Evolutionary conservation across 2,113 vertebrate species (phyloP).

Genomic region (Urocolius indicus): DNA sequence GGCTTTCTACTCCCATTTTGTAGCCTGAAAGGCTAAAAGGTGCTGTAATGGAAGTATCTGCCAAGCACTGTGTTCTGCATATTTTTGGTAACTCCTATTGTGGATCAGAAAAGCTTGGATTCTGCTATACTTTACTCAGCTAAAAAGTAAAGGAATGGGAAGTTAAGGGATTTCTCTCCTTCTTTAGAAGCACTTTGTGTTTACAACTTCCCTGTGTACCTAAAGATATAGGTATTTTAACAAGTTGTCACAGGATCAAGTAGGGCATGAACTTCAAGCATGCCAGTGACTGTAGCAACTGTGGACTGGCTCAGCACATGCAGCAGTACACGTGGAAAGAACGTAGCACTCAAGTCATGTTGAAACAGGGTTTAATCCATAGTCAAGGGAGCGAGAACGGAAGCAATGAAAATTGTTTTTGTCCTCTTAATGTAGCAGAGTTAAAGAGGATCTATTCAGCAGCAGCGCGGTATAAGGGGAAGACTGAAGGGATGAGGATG

Average conservation of each 20-base stretch:
- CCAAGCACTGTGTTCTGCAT: neutral
- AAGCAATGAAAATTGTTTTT: neutral
- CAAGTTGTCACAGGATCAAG: neutral
- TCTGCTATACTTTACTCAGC: neutral
- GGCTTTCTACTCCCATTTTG: neutral
- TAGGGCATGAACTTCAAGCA: neutral
- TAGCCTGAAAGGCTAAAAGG: neutral
- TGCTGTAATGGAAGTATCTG: neutral
- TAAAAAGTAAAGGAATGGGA: neutral
- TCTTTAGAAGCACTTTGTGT: neutral
- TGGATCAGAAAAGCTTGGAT: neutral
- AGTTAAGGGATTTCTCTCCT: neutral
- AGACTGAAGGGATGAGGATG: too few species aligned
- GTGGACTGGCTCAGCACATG: neutral
- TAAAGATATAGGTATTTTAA: neutral
- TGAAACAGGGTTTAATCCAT: neutral
- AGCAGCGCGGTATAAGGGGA: neutral
- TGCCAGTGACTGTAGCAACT: neutral
- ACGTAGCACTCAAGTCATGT: neutral
- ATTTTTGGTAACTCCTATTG: neutral
- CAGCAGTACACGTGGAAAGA: neutral
- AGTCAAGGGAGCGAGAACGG: neutral
- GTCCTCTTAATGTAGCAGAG: neutral
- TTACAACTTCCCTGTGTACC: neutral
- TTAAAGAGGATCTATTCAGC: neutral